Conservation (phyloP, 2,888 invertebrate species). For the Syrista parreyssii region DNA sequence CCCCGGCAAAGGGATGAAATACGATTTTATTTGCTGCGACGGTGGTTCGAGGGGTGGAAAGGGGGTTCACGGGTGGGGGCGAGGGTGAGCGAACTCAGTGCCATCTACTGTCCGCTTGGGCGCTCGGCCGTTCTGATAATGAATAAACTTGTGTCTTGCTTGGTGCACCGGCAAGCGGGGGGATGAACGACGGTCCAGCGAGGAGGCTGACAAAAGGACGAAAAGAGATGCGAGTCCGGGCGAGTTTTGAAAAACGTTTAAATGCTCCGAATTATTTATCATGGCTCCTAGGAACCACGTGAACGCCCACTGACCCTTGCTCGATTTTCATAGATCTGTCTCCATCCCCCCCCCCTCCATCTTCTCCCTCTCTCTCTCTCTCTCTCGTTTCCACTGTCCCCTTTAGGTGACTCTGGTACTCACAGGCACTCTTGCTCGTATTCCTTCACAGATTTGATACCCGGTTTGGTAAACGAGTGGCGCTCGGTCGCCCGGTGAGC, state of each 20-base stretch:
- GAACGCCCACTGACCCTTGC: not conserved
- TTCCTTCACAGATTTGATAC: not conserved
- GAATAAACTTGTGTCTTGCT: slow-evolving; percentile 50
- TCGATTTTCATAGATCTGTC: not conserved
- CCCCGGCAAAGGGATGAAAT: slow-evolving; percentile 62
- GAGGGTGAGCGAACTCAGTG: slow-evolving; percentile 47
- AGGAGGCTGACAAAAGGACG: not conserved
- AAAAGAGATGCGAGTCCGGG: not conserved
- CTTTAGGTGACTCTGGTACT: not conserved
- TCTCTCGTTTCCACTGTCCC: slow-evolving; percentile 18
- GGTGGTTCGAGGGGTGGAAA: slow-evolving; percentile 39
- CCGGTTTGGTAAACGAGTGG: not conserved
- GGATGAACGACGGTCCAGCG: not conserved
- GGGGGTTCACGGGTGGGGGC: not conserved
- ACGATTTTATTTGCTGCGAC: slow-evolving; percentile 63
- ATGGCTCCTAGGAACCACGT: not conserved
- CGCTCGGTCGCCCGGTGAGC: not conserved
- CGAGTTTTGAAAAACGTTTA: not conserved
- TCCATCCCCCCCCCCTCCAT: too few species aligned
- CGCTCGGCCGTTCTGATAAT: slow-evolving; percentile 43
- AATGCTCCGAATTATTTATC: not conserved
- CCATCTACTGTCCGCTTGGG: slow-evolving; percentile 44
- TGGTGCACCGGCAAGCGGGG: not conserved
- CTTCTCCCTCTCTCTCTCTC: slow-evolving; percentile 20
- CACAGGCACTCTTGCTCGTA: not conserved